Conservation (phyloP, 2,113 vertebrate species). For the Trinectes maculatus region DNA sequence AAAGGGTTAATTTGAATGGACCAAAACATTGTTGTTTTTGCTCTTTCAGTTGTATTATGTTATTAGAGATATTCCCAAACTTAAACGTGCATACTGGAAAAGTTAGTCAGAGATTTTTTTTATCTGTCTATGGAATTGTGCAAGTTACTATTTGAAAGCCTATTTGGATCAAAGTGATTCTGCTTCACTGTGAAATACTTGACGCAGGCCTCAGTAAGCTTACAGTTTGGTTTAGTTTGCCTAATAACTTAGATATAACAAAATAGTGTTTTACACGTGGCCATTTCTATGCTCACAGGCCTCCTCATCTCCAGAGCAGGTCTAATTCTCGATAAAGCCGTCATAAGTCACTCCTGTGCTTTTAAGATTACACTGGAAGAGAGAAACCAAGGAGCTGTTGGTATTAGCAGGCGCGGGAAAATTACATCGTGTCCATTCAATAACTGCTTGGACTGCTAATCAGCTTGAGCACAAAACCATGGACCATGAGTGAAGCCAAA, state of each 20-base stretch:
- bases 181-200: constrained; percentile 5
- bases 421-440: constrained; percentile 69
- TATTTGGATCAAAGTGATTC: neutral
- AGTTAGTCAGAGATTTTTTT: too few relatives aligned
- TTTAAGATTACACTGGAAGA: constrained; percentile 68
- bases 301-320: constrained; percentile 55
- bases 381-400: constrained; percentile 63
- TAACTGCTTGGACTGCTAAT: constrained; percentile 76
- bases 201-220: constrained; percentile 16
- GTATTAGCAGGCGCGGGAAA: constrained; percentile 70
- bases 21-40: too few relatives aligned
- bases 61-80: too few relatives aligned
- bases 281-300: constrained; percentile 44
- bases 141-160: too few relatives aligned
- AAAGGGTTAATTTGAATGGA: too few relatives aligned
- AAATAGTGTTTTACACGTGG: constrained; percentile 52
- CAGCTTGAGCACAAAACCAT: constrained; percentile 69
- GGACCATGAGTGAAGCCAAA: constrained; percentile 64
- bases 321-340: constrained; percentile 72
- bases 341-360: constrained; percentile 53
- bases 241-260: constrained; percentile 45
- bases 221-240: constrained; percentile 43
- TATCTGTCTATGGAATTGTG: too few relatives aligned
- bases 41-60: too few relatives aligned
- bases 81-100: too few relatives aligned